phyloP scores from a whole-genome alignment of 1,140 invertebrate species.

The Drosophila sturtevanti region DNA sequence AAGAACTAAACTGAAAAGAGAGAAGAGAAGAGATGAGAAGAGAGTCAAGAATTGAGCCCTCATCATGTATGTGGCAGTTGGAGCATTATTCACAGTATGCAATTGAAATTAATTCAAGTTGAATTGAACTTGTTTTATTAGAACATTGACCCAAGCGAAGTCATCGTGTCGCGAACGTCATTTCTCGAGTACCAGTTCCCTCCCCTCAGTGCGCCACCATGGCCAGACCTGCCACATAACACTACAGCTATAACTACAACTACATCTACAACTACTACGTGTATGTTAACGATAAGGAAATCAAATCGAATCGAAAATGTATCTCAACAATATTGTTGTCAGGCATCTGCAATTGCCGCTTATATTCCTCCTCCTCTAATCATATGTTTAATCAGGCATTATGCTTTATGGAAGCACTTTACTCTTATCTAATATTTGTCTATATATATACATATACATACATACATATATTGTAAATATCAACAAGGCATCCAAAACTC shows the following conservation, averaged over 20 bases:
- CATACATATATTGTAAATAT: neutral
- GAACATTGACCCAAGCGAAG: constrained; percentile 65
- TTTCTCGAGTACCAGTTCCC: neutral
- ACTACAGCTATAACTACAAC: too few relatives aligned
- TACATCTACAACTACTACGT: neutral
- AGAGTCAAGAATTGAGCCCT: constrained; percentile 9
- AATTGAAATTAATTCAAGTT: constrained; percentile 80
- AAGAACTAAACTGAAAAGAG: too few relatives aligned
- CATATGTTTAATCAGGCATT: constrained; percentile 50
- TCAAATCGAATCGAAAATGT: constrained; percentile 19
- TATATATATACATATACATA: neutral
- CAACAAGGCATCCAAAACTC: constrained; percentile 10
- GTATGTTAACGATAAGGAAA: constrained; percentile 9
- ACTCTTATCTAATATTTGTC: constrained; percentile 23
- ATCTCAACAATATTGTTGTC: neutral
- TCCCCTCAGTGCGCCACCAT: too few relatives aligned
- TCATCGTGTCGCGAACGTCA: constrained; percentile 25
- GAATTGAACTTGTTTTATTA: constrained; percentile 77
- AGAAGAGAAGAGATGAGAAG: neutral
- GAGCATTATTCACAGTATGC: constrained; percentile 36
- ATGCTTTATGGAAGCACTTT: constrained; percentile 38
- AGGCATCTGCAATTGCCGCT: neutral
- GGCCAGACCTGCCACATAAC: too few relatives aligned
- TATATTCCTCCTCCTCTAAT: constrained; percentile 30
- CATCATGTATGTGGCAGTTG: constrained; percentile 1